Evolutionary conservation across 2,797 vertebrate genomes (phyloP).

Genomic region (Potorous gilbertii): DNA sequence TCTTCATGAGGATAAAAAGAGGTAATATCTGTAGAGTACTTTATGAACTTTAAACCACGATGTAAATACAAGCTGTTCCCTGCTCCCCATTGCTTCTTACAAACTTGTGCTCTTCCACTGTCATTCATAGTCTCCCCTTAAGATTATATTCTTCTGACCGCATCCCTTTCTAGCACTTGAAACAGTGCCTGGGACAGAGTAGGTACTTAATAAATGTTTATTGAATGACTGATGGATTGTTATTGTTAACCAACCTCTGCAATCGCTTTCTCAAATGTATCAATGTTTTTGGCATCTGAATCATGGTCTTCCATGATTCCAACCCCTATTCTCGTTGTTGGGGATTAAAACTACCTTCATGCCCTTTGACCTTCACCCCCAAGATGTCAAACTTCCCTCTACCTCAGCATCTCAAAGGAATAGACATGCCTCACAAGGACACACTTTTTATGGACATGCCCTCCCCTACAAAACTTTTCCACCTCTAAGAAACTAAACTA

Average conservation of each 20-base stretch:
- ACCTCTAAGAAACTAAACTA: neutral
- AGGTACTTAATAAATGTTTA: neutral
- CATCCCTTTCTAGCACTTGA: neutral
- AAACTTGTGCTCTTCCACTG: neutral
- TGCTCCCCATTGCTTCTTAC: neutral
- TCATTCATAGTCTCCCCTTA: neutral
- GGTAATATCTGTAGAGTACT: neutral
- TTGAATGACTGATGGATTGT: neutral
- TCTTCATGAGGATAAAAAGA: neutral
- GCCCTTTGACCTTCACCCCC: neutral
- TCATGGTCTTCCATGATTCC: neutral
- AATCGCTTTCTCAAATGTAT: neutral
- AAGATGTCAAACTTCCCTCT: neutral
- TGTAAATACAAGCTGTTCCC: neutral
- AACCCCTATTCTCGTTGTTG: neutral
- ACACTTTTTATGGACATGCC: neutral
- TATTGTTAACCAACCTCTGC: neutral
- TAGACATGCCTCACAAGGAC: neutral
- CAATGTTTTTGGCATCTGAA: neutral
- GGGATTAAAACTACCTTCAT: neutral
- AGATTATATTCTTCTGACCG: neutral
- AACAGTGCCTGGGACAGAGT: neutral
- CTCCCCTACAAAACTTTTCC: neutral
- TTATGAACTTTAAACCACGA: neutral
- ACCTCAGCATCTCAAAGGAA: neutral